phyloP scores from a whole-genome alignment of 2,113 vertebrate genomes.

The Campylomormyrus numenius region DNA sequence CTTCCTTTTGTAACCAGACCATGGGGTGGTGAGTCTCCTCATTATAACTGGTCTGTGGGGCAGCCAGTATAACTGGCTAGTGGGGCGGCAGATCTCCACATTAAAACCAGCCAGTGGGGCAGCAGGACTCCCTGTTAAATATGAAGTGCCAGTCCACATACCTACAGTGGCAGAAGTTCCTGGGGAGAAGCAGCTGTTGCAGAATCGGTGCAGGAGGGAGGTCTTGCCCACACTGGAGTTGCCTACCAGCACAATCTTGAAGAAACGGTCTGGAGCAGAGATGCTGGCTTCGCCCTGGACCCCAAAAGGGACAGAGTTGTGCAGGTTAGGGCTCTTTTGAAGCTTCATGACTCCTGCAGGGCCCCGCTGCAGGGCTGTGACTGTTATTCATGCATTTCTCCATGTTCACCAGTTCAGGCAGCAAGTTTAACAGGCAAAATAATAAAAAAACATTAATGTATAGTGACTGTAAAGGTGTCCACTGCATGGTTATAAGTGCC shows the following conservation, averaged over 20 bases:
- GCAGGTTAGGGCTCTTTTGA: neutral
- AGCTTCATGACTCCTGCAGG: neutral
- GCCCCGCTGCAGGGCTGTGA: neutral
- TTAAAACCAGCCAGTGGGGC: neutral
- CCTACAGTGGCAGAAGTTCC: constrained; percentile 79
- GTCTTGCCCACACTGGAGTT: constrained; percentile 90
- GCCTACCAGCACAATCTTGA: constrained; percentile 85
- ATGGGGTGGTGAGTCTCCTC: neutral
- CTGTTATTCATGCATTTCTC: neutral
- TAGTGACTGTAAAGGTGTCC: neutral
- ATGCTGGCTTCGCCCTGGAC: constrained; percentile 52
- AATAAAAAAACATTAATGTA: neutral
- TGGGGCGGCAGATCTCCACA: neutral
- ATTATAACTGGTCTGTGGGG: neutral
- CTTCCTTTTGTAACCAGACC: neutral
- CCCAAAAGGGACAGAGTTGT: neutral
- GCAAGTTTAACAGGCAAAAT: neutral
- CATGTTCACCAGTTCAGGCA: neutral
- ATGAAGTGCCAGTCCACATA: constrained; percentile 51
- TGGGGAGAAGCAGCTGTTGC: constrained; percentile 68
- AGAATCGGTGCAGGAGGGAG: constrained; percentile 76
- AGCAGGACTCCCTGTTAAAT: neutral
- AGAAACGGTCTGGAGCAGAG: constrained; percentile 67
- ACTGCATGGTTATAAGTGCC: neutral
- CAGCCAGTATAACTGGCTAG: neutral